phyloP scores from a whole-genome alignment of 2,888 invertebrate genomes.

The Flabesymbios commensalis region DNA sequence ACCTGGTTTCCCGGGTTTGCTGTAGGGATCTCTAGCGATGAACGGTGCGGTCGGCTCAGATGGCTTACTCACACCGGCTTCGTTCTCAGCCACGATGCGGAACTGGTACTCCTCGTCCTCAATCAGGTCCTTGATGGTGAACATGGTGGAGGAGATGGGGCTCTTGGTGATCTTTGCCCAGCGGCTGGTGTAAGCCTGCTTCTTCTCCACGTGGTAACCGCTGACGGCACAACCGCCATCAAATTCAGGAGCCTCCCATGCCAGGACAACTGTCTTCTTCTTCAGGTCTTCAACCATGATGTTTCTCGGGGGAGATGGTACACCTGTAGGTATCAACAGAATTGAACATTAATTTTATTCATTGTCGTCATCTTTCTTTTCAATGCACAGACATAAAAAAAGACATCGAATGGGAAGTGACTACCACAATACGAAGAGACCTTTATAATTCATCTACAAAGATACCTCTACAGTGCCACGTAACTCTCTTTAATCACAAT shows the following conservation, averaged over 20 bases:
- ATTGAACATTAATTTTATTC: too few species aligned
- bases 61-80: conserved; percentile 89
- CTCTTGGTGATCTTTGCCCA: conserved; percentile 35
- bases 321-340: conserved; percentile 24
- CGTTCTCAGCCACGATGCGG: conserved; percentile 81
- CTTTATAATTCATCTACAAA: too few species aligned
- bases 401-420: not conserved
- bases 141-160: conserved; percentile 32
- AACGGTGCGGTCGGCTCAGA: conserved; percentile 67
- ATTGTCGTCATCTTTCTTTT: not conserved
- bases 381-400: not conserved
- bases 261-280: conserved; percentile 28
- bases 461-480: too few species aligned
- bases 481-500: too few species aligned
- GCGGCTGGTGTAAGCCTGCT: conserved; percentile 38
- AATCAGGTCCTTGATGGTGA: conserved; percentile 38
- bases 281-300: conserved; percentile 35
- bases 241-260: conserved; percentile 57
- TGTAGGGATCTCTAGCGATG: conserved; percentile 30
- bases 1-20: conserved; percentile 30
- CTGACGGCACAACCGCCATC: conserved; percentile 92
- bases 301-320: conserved; percentile 36
- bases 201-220: conserved; percentile 81
- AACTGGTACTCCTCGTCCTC: conserved; percentile 71
- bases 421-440: too few species aligned